phyloP scores from a whole-genome alignment of 2,797 vertebrate species.

The Sebastes hopkinsi region DNA sequence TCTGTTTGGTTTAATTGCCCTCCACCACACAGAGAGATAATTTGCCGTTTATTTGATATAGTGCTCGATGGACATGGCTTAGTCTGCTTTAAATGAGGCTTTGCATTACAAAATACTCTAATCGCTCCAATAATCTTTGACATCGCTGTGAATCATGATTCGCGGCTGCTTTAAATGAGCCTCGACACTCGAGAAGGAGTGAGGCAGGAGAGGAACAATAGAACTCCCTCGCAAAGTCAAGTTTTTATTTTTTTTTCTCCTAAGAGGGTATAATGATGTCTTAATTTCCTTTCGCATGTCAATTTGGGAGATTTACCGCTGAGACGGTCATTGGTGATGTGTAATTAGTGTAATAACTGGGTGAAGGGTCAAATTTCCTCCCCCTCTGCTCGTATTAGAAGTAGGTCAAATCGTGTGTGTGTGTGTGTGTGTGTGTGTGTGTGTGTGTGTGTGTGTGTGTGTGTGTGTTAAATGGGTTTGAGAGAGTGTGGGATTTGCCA shows the following conservation, averaged over 20 bases:
- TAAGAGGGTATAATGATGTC: constrained; percentile 43
- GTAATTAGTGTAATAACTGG: constrained; percentile 79
- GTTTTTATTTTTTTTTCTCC: not conserved
- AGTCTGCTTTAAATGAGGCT: constrained; percentile 46
- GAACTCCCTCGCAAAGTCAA: constrained; percentile 23
- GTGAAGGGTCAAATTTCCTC: constrained; percentile 69
- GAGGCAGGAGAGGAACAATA: constrained; percentile 18
- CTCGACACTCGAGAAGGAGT: constrained; percentile 5
- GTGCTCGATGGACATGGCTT: constrained; percentile 18
- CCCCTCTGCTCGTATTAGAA: constrained; percentile 56
- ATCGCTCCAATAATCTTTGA: constrained; percentile 46
- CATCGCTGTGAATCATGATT: constrained; percentile 38
- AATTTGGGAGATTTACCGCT: constrained; percentile 57
- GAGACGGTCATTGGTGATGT: constrained; percentile 50
- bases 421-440: constrained; percentile 38
- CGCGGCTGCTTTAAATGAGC: constrained; percentile 33
- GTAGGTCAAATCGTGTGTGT: constrained; percentile 60
- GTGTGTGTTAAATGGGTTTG: constrained; percentile 53
- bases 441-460: constrained; percentile 39
- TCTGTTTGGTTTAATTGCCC: constrained; percentile 38
- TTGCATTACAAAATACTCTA: constrained; percentile 46
- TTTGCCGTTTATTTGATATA: constrained; percentile 31
- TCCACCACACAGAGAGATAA: constrained; percentile 19
- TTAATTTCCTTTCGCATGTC: constrained; percentile 66
- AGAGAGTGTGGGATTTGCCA: constrained; percentile 44